Base-by-base conservation (phyloP, 1,140 invertebrate species). In the Drosophila setifemur region DNA sequence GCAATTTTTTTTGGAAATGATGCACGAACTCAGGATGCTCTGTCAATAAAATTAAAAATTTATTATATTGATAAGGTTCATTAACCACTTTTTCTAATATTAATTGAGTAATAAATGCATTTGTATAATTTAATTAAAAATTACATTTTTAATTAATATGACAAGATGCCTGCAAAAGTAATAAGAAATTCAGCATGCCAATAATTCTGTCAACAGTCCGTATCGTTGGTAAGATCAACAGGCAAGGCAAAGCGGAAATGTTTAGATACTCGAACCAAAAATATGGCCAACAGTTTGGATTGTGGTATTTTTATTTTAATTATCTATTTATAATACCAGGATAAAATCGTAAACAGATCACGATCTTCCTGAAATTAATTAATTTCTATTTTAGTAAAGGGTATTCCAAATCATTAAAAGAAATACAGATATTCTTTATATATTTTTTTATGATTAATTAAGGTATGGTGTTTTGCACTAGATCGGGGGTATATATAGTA, bases 201-300 rank as follows among this genome's bases (percentile, higher is more conserved):
- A 64, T 64, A 64, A 40, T 19, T 48, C 60, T 39, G 57, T 64
- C 57, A 64, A 48, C 57, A 63, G 42, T 7, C 12, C 57, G 28
- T 64, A 26, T 29, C 42, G 40, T 63, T 63, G 40, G 54, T 28
- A 63, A 48, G 25, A 64, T 64, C 33, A 63, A 45, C 55, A 45
- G n/a, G 21, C 42, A 63, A 63, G 25, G 43, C 18, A 39, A 39
- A 29, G 42, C 12, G 57, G 19, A 63, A 37, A 39, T 37, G 58
- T 60, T 21, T 61, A 43, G 16, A 44, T 31, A 33, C 26, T n/a
- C n/a, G n/a, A n/a, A n/a, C n/a, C n/a, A 23, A 33, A n/a, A 33
- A 64, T 61, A 44, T 19, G 18, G 57, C 23, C 18, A 14, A 18
- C 12, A 63, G 33, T 29, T 25, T 48, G 48, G 23, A 26, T 57